A percentile compares a stretch with the other conserved stretches of the same genome.
These are phyloP conservation scores for Synchiropus splendidus DNA, from an alignment of 2,113 vertebrate species.

Conservation along the genomic window DNA sequence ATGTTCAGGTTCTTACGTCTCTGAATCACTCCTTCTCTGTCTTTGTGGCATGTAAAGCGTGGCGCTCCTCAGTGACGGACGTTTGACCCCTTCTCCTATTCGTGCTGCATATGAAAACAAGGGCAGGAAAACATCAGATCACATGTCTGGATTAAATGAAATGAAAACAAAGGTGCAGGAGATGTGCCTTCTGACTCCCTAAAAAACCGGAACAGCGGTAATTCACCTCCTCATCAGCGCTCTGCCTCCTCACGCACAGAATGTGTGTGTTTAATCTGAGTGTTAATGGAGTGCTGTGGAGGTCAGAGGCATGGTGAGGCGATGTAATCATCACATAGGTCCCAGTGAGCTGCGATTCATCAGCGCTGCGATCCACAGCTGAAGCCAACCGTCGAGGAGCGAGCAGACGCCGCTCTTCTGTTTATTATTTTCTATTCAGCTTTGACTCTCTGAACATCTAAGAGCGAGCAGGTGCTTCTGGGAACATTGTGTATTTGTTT, in stretches of 20 bases:
- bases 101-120: too few species aligned
- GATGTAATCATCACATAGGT: constrained; percentile 45
- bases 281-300: constrained; percentile 55
- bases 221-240: constrained; percentile 32
- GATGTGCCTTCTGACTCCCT: constrained; percentile 12
- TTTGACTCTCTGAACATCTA: constrained; percentile 35
- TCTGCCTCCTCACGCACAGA: constrained; percentile 19
- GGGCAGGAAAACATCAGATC: constrained; percentile 27
- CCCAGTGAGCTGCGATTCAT: constrained; percentile 24
- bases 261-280: constrained; percentile 34
- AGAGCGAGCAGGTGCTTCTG: constrained; percentile 55
- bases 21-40: too few species aligned
- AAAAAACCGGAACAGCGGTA: constrained; percentile 17
- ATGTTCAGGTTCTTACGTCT: too few species aligned
- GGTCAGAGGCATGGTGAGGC: constrained; percentile 29
- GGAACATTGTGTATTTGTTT: constrained; percentile 50
- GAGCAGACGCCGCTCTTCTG: constrained; percentile 18
- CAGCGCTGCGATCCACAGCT: constrained; percentile 46
- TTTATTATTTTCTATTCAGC: constrained; percentile 60
- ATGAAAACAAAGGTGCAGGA: background rate
- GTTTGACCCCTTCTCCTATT: too few species aligned
- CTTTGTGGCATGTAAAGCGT: too few species aligned
- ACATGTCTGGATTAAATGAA: background rate
- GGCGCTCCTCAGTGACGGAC: too few species aligned
- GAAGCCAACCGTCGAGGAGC: constrained; percentile 22